Conservation (phyloP, 2,888 invertebrate species). For the Drosophila infuscata region DNA sequence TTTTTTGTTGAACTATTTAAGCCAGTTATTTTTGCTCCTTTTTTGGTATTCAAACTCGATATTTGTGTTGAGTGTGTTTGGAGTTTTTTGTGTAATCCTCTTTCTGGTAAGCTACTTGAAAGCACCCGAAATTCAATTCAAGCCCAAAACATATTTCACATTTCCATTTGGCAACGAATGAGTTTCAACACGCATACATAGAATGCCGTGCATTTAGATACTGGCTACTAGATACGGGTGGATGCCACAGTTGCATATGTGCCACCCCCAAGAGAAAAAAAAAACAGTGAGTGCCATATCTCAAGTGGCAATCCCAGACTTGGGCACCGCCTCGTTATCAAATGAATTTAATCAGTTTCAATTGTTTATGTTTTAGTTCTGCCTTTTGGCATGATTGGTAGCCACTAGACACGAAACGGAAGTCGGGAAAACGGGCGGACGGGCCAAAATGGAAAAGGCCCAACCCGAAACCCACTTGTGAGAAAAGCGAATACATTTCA, state of each 20-base stretch:
- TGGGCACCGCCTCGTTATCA: slow-evolving; percentile 67
- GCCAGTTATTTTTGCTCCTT: not conserved
- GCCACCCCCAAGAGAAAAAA: slow-evolving; percentile 50
- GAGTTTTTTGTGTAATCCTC: not conserved
- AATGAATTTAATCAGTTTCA: slow-evolving; percentile 81
- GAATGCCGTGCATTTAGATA: slow-evolving; percentile 20
- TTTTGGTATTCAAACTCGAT: not conserved
- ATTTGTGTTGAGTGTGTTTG: not conserved
- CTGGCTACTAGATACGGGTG: not conserved
- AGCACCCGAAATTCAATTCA: slow-evolving; percentile 54
- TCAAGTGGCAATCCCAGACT: slow-evolving; percentile 64
- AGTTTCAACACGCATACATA: slow-evolving; percentile 48
- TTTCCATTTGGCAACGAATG: slow-evolving; percentile 49
- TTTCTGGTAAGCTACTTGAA: slow-evolving; percentile 2
- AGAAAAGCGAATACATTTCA: slow-evolving; percentile 44
- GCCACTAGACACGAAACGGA: slow-evolving; percentile 69
- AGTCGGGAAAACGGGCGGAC: slow-evolving; percentile 25
- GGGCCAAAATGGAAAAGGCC: not conserved
- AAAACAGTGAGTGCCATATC: slow-evolving; percentile 51
- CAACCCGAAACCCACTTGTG: slow-evolving; percentile 8
- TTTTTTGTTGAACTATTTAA: not conserved
- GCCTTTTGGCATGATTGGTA: slow-evolving; percentile 74
- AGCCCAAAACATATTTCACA: slow-evolving; percentile 61
- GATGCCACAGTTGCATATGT: slow-evolving; percentile 29
- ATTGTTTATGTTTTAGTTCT: slow-evolving; percentile 74